Evolutionary conservation across 2,888 invertebrate genomes (phyloP).

Genomic region (Drosophila mayaguana): DNA sequence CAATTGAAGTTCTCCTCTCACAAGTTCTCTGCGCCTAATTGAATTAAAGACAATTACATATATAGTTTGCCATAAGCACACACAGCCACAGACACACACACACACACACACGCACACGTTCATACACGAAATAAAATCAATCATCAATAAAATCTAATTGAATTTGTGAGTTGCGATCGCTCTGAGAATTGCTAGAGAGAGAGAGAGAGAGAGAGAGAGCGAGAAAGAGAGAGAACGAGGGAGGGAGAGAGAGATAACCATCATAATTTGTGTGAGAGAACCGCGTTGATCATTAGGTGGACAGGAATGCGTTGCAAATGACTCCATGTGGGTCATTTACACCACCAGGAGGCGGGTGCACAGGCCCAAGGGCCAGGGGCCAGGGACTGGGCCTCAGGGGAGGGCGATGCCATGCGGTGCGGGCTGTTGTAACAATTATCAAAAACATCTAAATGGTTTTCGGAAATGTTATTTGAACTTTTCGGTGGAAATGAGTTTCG

Average conservation of each 20-base stretch:
- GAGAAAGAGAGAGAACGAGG: background rate
- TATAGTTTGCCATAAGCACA: conserved; percentile 17
- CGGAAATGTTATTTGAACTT: conserved; percentile 74
- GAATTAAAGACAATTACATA: conserved; percentile 74
- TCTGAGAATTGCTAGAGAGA: conserved; percentile 21
- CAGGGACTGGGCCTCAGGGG: background rate
- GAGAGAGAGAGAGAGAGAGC: background rate
- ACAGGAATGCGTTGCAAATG: conserved; percentile 71
- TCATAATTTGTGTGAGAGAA: conserved; percentile 57
- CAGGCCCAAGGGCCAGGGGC: background rate
- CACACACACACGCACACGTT: background rate
- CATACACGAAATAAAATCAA: conserved; percentile 63
- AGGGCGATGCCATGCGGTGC: conserved; percentile 31
- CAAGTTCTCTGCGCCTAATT: conserved; percentile 58
- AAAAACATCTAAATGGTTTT: conserved; percentile 73
- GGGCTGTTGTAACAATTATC: conserved; percentile 69
- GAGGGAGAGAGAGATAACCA: conserved; percentile 26
- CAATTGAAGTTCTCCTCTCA: conserved; percentile 58
- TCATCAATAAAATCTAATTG: conserved; percentile 80
- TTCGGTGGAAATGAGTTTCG: conserved; percentile 44
- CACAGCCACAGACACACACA: conserved; percentile 4
- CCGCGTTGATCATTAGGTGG: conserved; percentile 47
- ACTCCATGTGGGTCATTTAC: conserved; percentile 71
- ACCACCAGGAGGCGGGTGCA: conserved; percentile 38
- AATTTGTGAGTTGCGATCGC: conserved; percentile 63